phyloP scores from a whole-genome alignment of 2,113 vertebrate species.

The Xenus cinereus region DNA sequence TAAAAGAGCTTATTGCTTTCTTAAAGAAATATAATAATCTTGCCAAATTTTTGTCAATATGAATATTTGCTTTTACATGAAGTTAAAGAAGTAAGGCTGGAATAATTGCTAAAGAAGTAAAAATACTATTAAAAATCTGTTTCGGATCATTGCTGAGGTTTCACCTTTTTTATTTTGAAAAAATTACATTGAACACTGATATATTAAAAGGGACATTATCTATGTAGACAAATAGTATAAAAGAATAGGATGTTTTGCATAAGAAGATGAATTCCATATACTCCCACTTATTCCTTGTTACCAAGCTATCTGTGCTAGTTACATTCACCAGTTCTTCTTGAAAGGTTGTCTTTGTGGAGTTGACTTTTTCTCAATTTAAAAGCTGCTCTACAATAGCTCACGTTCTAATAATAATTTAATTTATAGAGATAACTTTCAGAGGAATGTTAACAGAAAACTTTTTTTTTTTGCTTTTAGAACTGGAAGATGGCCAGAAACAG shows the following conservation, averaged over 20 bases:
- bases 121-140: not conserved
- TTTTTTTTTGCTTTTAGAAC: conserved; percentile 74
- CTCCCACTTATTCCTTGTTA: not conserved
- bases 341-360: not conserved
- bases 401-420: not conserved
- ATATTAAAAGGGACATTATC: not conserved
- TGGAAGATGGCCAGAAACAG: conserved; percentile 88
- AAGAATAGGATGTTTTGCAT: not conserved
- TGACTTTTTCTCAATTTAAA: not conserved
- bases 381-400: not conserved
- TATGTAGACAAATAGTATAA: not conserved
- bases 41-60: not conserved
- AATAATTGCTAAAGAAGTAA: not conserved
- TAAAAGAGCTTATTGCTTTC: not conserved
- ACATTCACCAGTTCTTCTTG: not conserved
- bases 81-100: not conserved
- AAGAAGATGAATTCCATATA: not conserved
- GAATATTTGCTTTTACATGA: not conserved
- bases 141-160: not conserved
- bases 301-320: not conserved
- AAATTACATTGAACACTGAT: not conserved
- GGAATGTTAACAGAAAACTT: not conserved
- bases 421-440: not conserved
- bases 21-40: not conserved
- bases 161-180: not conserved